Conservation (phyloP, 2,888 invertebrate species). For the Drepanosiphum platanoidis region DNA sequence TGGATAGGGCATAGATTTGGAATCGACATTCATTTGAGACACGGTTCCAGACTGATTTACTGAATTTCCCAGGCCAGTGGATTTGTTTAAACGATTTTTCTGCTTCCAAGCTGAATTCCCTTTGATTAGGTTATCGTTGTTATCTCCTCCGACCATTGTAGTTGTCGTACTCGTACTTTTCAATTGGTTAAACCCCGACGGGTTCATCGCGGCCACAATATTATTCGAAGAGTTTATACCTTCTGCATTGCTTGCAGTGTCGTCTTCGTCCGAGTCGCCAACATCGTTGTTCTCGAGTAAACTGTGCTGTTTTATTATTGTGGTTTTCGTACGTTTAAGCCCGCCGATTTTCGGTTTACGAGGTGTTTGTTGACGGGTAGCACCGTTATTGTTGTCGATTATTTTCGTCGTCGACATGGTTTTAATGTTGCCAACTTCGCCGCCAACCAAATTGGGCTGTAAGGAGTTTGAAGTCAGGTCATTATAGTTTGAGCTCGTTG, state of each 20-base stretch:
- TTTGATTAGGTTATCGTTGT: too few species aligned
- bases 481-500: neutral
- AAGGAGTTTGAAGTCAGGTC: neutral
- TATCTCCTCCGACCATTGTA: neutral
- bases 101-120: neutral
- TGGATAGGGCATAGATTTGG: neutral
- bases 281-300: neutral
- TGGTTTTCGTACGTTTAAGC: neutral
- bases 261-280: neutral
- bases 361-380: neutral
- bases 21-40: neutral
- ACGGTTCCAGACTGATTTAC: neutral
- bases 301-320: neutral
- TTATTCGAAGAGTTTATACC: neutral
- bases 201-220: neutral
- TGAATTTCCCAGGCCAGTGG: neutral
- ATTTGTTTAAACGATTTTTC: neutral
- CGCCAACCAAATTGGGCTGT: neutral
- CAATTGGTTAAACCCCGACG: neutral
- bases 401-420: neutral
- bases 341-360: neutral
- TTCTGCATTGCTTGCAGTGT: neutral
- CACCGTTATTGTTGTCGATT: neutral
- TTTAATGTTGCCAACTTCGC: neutral
- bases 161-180: neutral